Evolutionary conservation across 64 coral and sea anemone species (phyloP).

Genomic region (Acropora yongei): DNA sequence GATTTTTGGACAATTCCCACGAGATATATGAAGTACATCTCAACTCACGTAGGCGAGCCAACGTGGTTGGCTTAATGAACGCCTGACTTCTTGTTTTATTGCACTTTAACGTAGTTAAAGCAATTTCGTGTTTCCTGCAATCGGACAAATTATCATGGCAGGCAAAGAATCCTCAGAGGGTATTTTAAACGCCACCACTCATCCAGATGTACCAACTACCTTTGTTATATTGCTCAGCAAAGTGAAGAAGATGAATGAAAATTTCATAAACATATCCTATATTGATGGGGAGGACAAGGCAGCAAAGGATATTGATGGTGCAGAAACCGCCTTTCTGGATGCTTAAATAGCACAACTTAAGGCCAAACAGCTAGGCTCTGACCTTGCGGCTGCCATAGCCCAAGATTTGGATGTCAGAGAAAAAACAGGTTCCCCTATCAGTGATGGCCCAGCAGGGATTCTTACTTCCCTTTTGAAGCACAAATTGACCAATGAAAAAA

Average conservation of each 20-base stretch:
- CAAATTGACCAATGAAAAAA: slow-evolving; percentile 39
- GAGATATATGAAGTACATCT: not conserved
- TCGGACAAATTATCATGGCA: too few species aligned
- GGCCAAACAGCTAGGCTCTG: not conserved
- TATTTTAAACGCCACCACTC: too few species aligned
- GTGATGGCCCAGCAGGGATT: not conserved
- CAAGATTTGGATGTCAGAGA: slow-evolving; percentile 46
- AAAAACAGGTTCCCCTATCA: slow-evolving; percentile 6
- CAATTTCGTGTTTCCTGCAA: too few species aligned
- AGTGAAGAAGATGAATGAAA: slow-evolving; percentile 29
- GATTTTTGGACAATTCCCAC: not conserved
- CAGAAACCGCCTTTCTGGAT: too few species aligned
- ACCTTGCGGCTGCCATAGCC: not conserved
- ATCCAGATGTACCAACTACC: not conserved
- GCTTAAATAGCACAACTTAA: too few species aligned
- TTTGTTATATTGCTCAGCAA: not conserved
- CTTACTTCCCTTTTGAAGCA: slow-evolving; percentile 13
- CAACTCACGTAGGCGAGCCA: not conserved
- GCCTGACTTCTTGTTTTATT: not conserved
- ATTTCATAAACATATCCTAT: not conserved
- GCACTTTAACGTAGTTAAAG: too few species aligned
- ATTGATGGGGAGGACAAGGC: too few species aligned
- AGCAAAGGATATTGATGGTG: too few species aligned
- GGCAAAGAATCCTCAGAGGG: too few species aligned
- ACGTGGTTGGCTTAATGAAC: not conserved